Evolutionary conservation across 2,113 vertebrate genomes (phyloP), one percentile per base, ranked within the genome.

Genomic region (Corvus cornix): DNA sequence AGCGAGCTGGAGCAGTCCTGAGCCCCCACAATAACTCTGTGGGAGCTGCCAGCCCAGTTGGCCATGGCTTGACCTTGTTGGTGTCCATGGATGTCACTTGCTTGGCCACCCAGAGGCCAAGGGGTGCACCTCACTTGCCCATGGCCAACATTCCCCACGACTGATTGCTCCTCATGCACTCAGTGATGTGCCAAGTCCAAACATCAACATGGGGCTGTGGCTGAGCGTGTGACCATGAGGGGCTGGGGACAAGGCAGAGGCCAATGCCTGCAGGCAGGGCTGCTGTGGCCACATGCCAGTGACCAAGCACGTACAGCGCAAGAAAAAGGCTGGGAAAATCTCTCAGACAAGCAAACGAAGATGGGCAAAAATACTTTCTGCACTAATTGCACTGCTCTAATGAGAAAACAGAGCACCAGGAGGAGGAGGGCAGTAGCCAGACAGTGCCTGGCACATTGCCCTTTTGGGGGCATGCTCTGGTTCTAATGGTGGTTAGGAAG

Each of bases 211-310:
- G 4, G 52, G 67, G 39, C 52, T 59, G 43, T 21, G 66, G 48
- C 52, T 51, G 41, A 58, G 27, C 0, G 0, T 52, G n/a, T 33
- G 48, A 72, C 17, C 28, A 49, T 0, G 0, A 46, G 31, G 37
- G 56, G 48, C 39, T 2, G 7, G 68, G 49, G 53, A 37, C 44
- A 16, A 22, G 39, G 39, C 16, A 63, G 19, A 72, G n/a, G 48
- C 15, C 2, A 0, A 10, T 0, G 10, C 5, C 55, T 67, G 52
- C 62, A 44, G 49, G 44, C 16, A 27, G 55, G 19, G 53, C 48
- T 89, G 70, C 60, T 52, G 56, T 8, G 10, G 75, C 55, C 60
- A 37, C 28, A 0, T 23, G 28, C 46, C 43, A 35, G 56, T 2
- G 43, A 86, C 39, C 22, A 35, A 44, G n/a, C 26, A 37, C 0